Conservation (phyloP, 2,888 invertebrate genomes). For the Pyrrhosoma nymphula region DNA sequence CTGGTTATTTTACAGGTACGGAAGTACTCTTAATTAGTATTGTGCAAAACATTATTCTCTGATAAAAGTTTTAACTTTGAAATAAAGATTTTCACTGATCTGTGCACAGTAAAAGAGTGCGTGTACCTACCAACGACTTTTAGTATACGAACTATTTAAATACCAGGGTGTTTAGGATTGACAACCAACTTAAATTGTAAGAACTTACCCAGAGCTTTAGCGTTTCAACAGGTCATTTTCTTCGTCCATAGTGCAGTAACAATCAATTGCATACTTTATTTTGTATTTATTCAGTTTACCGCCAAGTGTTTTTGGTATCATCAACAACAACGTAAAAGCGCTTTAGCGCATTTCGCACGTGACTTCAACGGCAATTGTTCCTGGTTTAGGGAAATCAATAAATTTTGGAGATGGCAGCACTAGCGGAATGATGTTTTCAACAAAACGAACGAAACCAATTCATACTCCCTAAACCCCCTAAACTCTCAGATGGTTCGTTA, state of each 20-base stretch:
- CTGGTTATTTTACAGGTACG: too few relatives aligned
- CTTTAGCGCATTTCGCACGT: neutral
- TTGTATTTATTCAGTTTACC: neutral
- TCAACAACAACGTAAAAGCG: neutral
- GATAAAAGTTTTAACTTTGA: too few relatives aligned
- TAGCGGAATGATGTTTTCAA: neutral
- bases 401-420: neutral
- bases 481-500: neutral
- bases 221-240: neutral
- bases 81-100: too few relatives aligned
- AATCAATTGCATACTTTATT: neutral
- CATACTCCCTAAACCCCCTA: too few relatives aligned
- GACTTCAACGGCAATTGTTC: neutral
- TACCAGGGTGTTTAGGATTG: too few relatives aligned
- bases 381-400: neutral
- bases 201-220: neutral
- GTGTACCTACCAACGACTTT: too few relatives aligned
- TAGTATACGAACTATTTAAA: too few relatives aligned
- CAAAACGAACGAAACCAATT: neutral
- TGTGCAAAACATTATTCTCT: too few relatives aligned
- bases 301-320: neutral
- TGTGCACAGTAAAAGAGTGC: too few relatives aligned
- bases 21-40: too few relatives aligned
- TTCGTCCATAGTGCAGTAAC: neutral
- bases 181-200: neutral